Percentiles rank a stretch among this genome's conserved stretches.
Evolutionary conservation across 2,797 vertebrate species (phyloP).

Genomic region (Crax fasciolata): DNA sequence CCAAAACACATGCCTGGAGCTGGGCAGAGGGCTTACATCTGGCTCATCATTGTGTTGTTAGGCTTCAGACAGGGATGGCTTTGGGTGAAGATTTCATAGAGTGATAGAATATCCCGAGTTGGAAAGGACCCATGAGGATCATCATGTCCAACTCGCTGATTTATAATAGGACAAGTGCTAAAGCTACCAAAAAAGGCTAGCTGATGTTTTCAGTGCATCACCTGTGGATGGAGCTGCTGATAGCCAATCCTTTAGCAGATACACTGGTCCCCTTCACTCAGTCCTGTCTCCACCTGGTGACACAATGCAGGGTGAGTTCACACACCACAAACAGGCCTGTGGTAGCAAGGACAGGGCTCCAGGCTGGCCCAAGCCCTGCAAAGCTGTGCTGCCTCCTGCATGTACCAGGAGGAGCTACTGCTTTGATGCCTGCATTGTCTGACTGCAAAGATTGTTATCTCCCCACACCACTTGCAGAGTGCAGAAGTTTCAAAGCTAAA

Average conservation of each 20-base stretch:
- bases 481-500: background rate
- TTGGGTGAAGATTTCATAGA: background rate
- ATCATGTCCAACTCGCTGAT: too few species aligned
- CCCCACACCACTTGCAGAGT: background rate
- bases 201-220: background rate
- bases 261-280: background rate
- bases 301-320: background rate
- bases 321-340: background rate
- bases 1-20: background rate
- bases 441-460: background rate
- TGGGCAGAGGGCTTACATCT: background rate
- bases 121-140: too few species aligned
- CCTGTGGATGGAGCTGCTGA: background rate
- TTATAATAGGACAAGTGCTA: background rate
- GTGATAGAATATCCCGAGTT: too few species aligned
- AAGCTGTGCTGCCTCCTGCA: background rate
- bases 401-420: background rate
- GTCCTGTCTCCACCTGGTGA: background rate
- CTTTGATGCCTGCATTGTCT: background rate
- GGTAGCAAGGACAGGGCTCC: background rate
- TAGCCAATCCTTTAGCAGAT: background rate
- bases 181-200: background rate
- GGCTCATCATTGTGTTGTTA: background rate
- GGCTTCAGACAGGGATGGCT: background rate
- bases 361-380: background rate